A percentile compares a stretch with the other conserved stretches of the same genome.
phyloP scores from a whole-genome alignment of 2,797 vertebrate species.

The Psittacula derbiana region DNA sequence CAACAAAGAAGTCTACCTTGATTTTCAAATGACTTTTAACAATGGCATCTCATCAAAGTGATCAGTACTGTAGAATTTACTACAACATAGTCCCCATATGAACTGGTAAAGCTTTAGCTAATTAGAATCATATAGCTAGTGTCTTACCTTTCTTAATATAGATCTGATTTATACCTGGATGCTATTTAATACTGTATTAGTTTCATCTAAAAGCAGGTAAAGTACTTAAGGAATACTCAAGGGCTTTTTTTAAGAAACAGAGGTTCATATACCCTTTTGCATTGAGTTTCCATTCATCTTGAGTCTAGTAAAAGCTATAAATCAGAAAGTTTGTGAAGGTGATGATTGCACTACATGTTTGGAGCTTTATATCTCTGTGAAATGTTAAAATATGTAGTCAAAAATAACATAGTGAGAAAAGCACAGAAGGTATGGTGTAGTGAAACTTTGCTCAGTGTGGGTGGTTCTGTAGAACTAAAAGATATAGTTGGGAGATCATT shows the following conservation, averaged over 20 bases:
- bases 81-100: neutral
- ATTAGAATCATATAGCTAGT: neutral
- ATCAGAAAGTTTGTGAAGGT: neutral
- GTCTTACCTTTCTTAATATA: neutral
- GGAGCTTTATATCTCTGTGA: neutral
- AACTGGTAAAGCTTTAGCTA: conserved; percentile 1
- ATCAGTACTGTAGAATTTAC: neutral
- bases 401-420: conserved; percentile 10
- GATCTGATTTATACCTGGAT: neutral
- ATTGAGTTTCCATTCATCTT: neutral
- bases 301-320: neutral
- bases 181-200: neutral
- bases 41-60: neutral
- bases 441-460: conserved; percentile 30
- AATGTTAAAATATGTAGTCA: neutral
- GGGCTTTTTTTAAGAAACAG: neutral
- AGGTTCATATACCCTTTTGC: neutral
- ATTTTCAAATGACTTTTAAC: conserved; percentile 13
- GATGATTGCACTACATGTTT: neutral
- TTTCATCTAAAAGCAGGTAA: neutral
- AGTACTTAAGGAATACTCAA: neutral
- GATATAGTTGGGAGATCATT: neutral
- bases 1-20: neutral
- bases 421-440: conserved; percentile 24
- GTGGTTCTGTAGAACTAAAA: neutral